These are phyloP conservation scores for Tyto alba DNA, from an alignment of 2,113 vertebrate species.

Conservation along the genomic window DNA sequence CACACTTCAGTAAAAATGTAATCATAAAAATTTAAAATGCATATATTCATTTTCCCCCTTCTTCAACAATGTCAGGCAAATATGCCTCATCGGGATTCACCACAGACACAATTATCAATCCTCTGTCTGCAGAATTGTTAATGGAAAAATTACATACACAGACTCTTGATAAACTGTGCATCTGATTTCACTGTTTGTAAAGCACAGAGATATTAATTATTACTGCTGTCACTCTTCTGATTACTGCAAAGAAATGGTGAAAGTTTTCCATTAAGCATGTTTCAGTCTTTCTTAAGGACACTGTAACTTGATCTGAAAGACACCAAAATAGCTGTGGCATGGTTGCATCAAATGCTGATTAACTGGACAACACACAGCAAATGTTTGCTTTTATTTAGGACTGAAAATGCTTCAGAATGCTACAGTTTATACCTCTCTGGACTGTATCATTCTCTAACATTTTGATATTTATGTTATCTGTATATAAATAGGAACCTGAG, in stretches of 20 bases:
- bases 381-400: not conserved
- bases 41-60: constrained; percentile 60
- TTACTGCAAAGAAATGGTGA: not conserved
- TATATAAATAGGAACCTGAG: not conserved
- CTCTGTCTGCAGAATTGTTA: constrained; percentile 61
- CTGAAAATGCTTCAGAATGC: not conserved
- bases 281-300: not conserved
- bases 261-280: not conserved
- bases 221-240: constrained; percentile 7
- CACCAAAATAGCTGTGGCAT: not conserved
- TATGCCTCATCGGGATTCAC: constrained; percentile 43
- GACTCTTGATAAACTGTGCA: constrained; percentile 46
- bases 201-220: constrained; percentile 31
- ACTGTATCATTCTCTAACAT: not conserved
- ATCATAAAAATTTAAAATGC: constrained; percentile 69
- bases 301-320: not conserved
- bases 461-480: not conserved
- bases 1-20: constrained; percentile 57
- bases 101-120: constrained; percentile 58
- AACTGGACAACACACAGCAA: not conserved
- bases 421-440: not conserved
- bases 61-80: constrained; percentile 53
- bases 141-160: constrained; percentile 68
- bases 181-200: constrained; percentile 62
- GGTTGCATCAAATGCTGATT: not conserved